Evolutionary conservation across 2,888 invertebrate species (phyloP).

Genomic region (Agonopterix subpropinquella): DNA sequence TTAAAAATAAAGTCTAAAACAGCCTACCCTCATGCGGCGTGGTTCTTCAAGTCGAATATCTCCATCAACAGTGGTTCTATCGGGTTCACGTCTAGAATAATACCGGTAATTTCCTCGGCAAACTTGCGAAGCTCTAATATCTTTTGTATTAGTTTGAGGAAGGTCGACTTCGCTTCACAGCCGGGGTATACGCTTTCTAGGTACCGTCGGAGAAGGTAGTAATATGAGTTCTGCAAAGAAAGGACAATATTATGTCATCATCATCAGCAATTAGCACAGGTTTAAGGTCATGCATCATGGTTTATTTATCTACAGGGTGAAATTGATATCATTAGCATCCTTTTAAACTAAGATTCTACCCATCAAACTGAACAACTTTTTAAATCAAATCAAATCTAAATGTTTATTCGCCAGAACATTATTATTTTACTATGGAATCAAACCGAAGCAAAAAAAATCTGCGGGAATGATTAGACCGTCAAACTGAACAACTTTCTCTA

Average conservation of each 20-base stretch:
- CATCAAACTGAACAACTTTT: too few relatives aligned
- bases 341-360: too few relatives aligned
- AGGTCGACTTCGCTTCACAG: conserved; percentile 91
- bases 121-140: conserved; percentile 91
- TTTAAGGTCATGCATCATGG: too few relatives aligned
- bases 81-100: conserved; percentile 95
- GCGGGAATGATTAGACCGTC: neutral
- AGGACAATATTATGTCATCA: neutral
- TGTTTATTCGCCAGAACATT: too few relatives aligned
- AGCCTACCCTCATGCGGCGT: conserved; percentile 34
- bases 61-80: conserved; percentile 96
- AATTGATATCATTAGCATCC: too few relatives aligned
- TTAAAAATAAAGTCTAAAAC: neutral
- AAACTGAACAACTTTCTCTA: too few relatives aligned
- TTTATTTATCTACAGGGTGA: too few relatives aligned
- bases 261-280: too few relatives aligned
- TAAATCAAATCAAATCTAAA: too few relatives aligned
- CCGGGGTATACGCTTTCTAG: conserved; percentile 89
- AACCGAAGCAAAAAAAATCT: too few relatives aligned
- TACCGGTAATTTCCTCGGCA: conserved; percentile 92
- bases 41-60: conserved; percentile 93
- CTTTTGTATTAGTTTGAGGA: conserved; percentile 92
- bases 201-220: conserved; percentile 89
- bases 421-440: too few relatives aligned
- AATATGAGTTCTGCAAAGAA: conserved; percentile 86